phyloP scores from a whole-genome alignment of 2,113 vertebrate genomes.

The Engystomops pustulosus region DNA sequence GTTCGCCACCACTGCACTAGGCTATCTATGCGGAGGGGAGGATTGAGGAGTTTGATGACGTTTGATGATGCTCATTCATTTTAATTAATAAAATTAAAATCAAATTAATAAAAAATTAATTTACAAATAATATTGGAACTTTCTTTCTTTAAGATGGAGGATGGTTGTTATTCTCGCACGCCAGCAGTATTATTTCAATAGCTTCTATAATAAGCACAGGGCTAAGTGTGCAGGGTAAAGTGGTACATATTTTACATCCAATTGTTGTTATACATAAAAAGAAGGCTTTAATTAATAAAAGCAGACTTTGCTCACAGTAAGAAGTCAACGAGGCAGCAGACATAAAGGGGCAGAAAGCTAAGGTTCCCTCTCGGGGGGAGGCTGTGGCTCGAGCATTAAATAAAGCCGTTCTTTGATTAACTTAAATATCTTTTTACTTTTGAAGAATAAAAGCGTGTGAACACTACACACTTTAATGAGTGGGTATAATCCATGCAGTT shows the following conservation, averaged over 20 bases:
- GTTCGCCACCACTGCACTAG: too few species aligned
- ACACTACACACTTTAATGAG: not conserved
- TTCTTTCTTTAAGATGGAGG: too few species aligned
- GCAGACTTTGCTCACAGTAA: constrained; percentile 17
- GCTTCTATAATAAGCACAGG: not conserved
- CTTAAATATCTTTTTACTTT: constrained; percentile 6
- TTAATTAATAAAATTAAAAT: too few species aligned
- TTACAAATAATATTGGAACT: too few species aligned
- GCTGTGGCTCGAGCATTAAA: not conserved
- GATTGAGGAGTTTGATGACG: too few species aligned
- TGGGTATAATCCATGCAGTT: not conserved
- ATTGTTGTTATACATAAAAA: constrained; percentile 38
- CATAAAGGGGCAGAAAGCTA: constrained; percentile 2
- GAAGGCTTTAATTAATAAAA: constrained; percentile 42
- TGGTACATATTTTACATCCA: constrained; percentile 32
- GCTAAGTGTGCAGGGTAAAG: not conserved
- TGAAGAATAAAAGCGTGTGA: not conserved
- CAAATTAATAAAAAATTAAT: not conserved
- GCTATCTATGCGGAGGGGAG: too few species aligned
- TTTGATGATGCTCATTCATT: too few species aligned
- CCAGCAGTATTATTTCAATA: not conserved
- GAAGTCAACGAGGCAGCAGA: constrained; percentile 4
- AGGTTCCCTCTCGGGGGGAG: not conserved
- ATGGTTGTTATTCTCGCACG: not conserved
- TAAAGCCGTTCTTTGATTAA: constrained; percentile 13